These are phyloP conservation scores for Geothlypis trichas DNA, from an alignment of 2,113 vertebrate genomes.

Conservation along the genomic window DNA sequence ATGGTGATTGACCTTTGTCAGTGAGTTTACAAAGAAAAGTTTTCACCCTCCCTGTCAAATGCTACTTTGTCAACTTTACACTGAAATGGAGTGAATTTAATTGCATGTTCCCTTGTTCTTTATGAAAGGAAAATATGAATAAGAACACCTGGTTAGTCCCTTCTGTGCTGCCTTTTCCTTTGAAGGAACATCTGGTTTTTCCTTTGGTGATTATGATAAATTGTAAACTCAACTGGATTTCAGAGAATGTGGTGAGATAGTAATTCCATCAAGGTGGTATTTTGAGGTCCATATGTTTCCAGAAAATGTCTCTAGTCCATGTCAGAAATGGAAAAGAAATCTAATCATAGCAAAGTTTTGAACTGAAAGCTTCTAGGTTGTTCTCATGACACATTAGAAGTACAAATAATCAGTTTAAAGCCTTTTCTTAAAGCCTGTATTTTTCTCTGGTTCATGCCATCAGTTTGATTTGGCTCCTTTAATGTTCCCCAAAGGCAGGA, in stretches of 20 bases:
- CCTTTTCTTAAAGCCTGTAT: background rate
- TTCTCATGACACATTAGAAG: background rate
- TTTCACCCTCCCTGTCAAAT: background rate
- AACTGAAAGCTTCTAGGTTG: background rate
- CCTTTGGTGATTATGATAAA: background rate
- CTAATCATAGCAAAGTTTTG: background rate
- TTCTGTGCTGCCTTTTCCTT: background rate
- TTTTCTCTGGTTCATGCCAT: background rate
- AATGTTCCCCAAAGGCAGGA: background rate
- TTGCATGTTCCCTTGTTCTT: background rate
- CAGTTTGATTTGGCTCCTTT: background rate
- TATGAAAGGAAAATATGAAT: background rate
- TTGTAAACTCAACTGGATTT: background rate
- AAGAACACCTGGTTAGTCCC: background rate
- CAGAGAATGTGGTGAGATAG: background rate
- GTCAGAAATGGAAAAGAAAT: background rate
- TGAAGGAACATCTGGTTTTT: background rate
- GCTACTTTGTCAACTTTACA: background rate
- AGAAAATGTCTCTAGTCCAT: background rate
- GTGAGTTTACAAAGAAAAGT: background rate
- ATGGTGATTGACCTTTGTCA: background rate
- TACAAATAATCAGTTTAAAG: background rate
- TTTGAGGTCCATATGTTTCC: background rate
- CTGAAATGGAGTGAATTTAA: background rate
- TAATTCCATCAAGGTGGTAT: background rate